phyloP scores from a whole-genome alignment of 2,888 invertebrate genomes.

The Drosophila neonasuta region DNA sequence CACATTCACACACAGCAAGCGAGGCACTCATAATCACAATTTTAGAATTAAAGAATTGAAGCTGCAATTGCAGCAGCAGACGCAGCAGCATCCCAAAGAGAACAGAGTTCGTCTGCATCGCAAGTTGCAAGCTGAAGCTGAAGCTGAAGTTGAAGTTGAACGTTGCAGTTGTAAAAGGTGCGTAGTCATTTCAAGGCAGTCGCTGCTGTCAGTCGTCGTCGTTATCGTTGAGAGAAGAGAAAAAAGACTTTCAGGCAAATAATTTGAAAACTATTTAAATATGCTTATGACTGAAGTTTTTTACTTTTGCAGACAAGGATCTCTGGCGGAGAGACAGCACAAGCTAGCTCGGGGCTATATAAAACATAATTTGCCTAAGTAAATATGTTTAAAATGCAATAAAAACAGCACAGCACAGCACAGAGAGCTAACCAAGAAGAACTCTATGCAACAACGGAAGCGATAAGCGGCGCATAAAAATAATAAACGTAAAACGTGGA shows the following conservation, averaged over 20 bases:
- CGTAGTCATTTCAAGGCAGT: conserved; percentile 62
- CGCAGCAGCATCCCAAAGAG: neutral
- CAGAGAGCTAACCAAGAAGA: neutral
- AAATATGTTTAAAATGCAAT: conserved; percentile 63
- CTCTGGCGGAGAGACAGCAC: neutral
- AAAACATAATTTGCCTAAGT: conserved; percentile 59
- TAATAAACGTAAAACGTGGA: conserved; percentile 13
- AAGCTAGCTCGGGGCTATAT: conserved; percentile 22
- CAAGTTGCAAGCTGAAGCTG: conserved; percentile 16
- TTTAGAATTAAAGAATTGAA: conserved; percentile 21
- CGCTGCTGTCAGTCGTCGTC: conserved; percentile 49
- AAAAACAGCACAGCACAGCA: conserved; percentile 25
- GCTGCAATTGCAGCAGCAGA: conserved; percentile 7
- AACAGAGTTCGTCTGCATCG: neutral
- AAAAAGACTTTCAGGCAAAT: conserved; percentile 17
- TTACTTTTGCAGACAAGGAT: conserved; percentile 43
- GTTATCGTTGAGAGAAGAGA: neutral
- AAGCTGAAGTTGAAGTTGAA: conserved; percentile 14
- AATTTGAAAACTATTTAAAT: conserved; percentile 67
- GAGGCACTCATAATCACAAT: conserved; percentile 3
- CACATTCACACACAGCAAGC: neutral
- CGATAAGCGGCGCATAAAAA: conserved; percentile 30
- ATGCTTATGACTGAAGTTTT: conserved; percentile 58
- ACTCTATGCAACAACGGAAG: conserved; percentile 10
- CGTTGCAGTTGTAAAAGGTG: conserved; percentile 51